Evolutionary conservation across 1,140 invertebrate genomes (phyloP), one percentile per base, ranked within the genome.

Genomic region (Orius insidiosus): DNA sequence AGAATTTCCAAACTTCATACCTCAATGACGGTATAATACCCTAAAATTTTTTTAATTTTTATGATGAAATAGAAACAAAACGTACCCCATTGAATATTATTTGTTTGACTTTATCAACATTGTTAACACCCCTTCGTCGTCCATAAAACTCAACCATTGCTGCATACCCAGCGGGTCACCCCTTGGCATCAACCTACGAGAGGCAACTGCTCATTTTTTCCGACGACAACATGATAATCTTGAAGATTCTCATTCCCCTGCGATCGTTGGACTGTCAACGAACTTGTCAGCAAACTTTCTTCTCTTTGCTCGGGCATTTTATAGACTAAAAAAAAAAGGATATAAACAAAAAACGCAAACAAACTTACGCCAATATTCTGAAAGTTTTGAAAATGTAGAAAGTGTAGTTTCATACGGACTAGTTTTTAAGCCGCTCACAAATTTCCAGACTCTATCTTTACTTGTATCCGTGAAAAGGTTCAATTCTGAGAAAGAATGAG

Each of bases 1-100:
- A 68, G 64, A 84, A 97, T 60, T 95, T 97, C 94, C 94, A 98
- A 1, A 94, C 84, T 58, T 87, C 81, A 30, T 72, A 67, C 14
- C 93, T 66, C 47, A 97, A 68, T 13, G 71, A 68, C 52, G 75
- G 73, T 33, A 65, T 62, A 31, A 83, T 66, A 38, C 80, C 80
- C 79, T 82, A 52, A 11, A 58, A 58, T 46, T 46, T 32, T 11
- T 45, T 2, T 50, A 9, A 13, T 53, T 49, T 33, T 44, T 40
- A 11, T 43, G 37, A 15, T 46, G n/a, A 13, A 2, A 10, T 2
- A 13, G 31, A 9, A 40, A 31, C 49, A 45, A 8, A 35, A 52
- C 75, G 67, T 63, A 92, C 89, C 56, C 90, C 90, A 66, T 76
- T 74, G 62, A 92, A 94, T 53, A 94, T 85, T n/a, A 82, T 70